Percentiles rank a stretch among this genome's conserved stretches.
These are phyloP conservation scores for Galagoides demidoff DNA, from an alignment of 2,797 vertebrate genomes.

Conservation along the genomic window DNA sequence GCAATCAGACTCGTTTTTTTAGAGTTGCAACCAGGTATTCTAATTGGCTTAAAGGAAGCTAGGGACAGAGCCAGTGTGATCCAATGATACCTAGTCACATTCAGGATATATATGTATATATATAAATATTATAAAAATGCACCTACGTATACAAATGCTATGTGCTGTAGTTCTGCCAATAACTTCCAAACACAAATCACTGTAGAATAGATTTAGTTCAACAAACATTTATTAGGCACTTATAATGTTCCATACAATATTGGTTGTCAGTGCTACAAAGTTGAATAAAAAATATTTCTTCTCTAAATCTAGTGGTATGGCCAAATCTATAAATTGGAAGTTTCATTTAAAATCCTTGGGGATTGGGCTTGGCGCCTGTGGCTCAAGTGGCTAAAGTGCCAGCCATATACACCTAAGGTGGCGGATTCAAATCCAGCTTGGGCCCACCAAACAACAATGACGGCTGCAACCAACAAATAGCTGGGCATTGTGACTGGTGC, in stretches of 20 bases:
- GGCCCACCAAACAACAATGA: no score
- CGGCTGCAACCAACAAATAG: no score
- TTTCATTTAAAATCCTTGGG: background rate
- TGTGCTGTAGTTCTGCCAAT: background rate
- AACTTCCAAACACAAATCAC: constrained; percentile 2
- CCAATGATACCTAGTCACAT: background rate
- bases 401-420: no score
- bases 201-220: background rate
- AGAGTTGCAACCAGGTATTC: background rate
- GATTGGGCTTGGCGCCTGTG: no score
- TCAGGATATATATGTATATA: background rate
- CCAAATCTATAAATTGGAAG: background rate
- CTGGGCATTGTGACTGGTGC: no score
- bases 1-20: background rate
- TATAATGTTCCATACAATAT: background rate
- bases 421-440: no score
- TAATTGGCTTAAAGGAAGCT: background rate
- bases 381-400: no score
- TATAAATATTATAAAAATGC: background rate
- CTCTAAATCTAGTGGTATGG: background rate
- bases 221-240: background rate
- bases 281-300: background rate
- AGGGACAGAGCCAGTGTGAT: background rate
- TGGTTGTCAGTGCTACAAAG: background rate
- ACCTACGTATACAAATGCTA: background rate